Evolutionary conservation across 2,113 vertebrate species (phyloP), one percentile per base, ranked within the genome.

Genomic region (Paralichthys olivaceus): DNA sequence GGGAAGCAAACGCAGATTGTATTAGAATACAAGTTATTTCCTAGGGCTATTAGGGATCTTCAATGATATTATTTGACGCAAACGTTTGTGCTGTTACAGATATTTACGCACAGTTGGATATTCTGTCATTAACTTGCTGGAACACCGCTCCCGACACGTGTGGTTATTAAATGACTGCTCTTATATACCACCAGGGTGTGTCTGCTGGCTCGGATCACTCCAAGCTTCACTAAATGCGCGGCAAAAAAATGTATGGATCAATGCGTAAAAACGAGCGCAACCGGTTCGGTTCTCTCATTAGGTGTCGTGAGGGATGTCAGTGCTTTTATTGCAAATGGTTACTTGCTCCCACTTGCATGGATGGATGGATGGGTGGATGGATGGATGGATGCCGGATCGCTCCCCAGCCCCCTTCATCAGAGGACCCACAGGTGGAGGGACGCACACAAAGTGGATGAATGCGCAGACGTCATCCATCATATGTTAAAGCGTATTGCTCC

Each of bases 391-490:
- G 37, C 9, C 9, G 9, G 37, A 7, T 34, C 32, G 32, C 32
- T 34, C 54, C 63, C 59, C 61, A 23, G 62, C 71, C 11, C 32
- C 32, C 32, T 34, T 8, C 32, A 9, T 34, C 32, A 34, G 57
- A 63, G n/a, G 79, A 84, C 54, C 89, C 76, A 92, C 90, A 92
- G 89, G 89, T 92, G 87, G 84, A 53, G 8, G 15, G 28, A 14
- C 67, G 77, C 70, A 3, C 12, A 45, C 43, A 45, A 45, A 19
- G 78, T 63, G n/a, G 47, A 63, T 61, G 51, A 1, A 72, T 40
- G 67, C 66, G 66, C 71, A 45, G 9, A 76, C 84, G 83, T 85
- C 66, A 49, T 49, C 45, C 45, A 7, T 19, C 17, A 15, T 19
- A 19, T 19, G 45, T 19, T 19, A 19, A 15, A 49, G 19, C 45